A percentile compares a stretch with the other conserved stretches of the same genome.
phyloP scores from a whole-genome alignment of 2,113 vertebrate species.

The Tonatia bakeri region DNA sequence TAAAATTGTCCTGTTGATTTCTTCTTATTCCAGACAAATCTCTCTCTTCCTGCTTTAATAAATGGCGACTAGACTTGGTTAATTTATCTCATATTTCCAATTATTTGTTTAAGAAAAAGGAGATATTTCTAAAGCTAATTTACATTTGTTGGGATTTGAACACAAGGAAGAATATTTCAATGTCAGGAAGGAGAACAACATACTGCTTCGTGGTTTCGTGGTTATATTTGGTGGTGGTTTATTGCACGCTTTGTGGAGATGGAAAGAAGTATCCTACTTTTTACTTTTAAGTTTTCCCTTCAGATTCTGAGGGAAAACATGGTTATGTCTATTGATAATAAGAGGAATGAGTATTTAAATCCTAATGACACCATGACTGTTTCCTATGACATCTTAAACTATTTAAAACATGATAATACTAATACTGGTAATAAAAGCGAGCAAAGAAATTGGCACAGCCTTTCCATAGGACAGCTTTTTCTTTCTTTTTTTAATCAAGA shows the following conservation, averaged over 20 bases:
- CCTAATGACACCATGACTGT: neutral
- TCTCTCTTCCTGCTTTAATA: neutral
- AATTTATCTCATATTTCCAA: neutral
- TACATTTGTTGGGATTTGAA: neutral
- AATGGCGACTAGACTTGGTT: neutral
- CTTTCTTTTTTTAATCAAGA: neutral
- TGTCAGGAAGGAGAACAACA: neutral
- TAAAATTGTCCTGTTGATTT: neutral
- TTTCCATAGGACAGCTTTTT: neutral
- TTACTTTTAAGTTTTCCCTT: neutral
- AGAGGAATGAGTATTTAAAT: neutral
- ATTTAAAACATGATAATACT: neutral
- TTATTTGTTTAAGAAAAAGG: neutral
- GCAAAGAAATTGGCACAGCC: neutral
- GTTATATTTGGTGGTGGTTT: neutral
- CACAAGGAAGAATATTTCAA: neutral
- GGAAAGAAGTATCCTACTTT: neutral
- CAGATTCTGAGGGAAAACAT: neutral
- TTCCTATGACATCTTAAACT: neutral
- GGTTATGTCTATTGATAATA: neutral
- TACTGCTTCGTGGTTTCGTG: neutral
- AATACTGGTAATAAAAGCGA: neutral
- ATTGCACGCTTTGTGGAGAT: neutral
- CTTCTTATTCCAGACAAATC: neutral
- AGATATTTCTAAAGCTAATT: neutral